Base-by-base conservation (phyloP, 2,797 vertebrate species). In the Chelmon rostratus region DNA sequence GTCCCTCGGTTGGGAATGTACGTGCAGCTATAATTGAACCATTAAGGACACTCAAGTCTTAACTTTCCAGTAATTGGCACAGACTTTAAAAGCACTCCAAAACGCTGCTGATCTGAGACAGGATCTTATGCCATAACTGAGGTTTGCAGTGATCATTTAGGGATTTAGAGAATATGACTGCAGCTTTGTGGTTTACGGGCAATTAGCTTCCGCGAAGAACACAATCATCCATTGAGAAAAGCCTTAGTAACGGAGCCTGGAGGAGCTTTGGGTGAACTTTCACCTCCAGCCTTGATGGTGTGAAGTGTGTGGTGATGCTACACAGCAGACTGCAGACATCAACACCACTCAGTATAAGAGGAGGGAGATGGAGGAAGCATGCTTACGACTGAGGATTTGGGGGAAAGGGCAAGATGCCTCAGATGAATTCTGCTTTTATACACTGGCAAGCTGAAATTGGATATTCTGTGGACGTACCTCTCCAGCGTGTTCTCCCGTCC, bases 201-300 rank as follows among this genome's bases (percentile, higher is more conserved):
- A 76, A 81, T 78, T 76, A 54, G 37, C 9, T 65, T 69, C 50
- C 53, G 52, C 0, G 8, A 76, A 46, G 52, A 83, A 40, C 13
- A 6, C 31, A 9, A 8, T 68, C 50, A 56, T 81, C 21, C 78
- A 54, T 49, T 68, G 54, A 54, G 71, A 70, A 72, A 69, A 69
- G 28, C 25, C 13, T 46, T 19, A 44, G 64, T 35, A 50, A 23
- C 7, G 4, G 52, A 78, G 79, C 71, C 62, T 8, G 54, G 70
- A 78, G 40, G 47, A 83, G 63, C 56, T 59, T 47, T 18, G 47
- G 52, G 54, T 74, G 65, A 88, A 71, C 79, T 82, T 71, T 84
- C 23, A 81, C 59, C 62, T 53, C 15, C 19, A 44, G 40, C 28
- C 1, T 68, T 10, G 1, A 68, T 63, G 57, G 38, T 1, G 68